phyloP scores from a whole-genome alignment of 2,113 vertebrate genomes.

The Labeo catla region DNA sequence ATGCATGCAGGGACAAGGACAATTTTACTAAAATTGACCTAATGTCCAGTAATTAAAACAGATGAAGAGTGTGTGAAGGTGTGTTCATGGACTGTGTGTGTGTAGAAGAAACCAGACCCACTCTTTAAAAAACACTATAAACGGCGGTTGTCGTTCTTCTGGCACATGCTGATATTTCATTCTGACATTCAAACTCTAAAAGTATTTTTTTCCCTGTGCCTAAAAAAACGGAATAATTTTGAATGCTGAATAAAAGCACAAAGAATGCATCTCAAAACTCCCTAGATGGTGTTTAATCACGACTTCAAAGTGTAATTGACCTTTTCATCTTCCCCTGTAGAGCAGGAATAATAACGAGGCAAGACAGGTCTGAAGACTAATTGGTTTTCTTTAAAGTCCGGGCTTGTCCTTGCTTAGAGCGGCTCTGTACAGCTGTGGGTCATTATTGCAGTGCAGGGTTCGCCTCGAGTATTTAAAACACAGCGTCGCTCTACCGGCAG shows the following conservation, averaged over 20 bases:
- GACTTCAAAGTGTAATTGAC: constrained; percentile 76
- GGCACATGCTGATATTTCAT: neutral
- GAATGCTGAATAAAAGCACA: constrained; percentile 53
- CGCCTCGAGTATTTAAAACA: constrained; percentile 18
- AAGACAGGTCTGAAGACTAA: constrained; percentile 72
- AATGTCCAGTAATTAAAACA: constrained; percentile 7
- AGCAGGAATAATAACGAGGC: constrained; percentile 68
- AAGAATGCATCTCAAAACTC: constrained; percentile 58
- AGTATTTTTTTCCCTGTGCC: constrained; percentile 19
- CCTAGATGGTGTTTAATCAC: constrained; percentile 70
- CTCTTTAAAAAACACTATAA: neutral
- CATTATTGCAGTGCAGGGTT: constrained; percentile 64
- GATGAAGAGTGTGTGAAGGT: constrained; percentile 12
- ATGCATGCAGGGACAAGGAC: neutral
- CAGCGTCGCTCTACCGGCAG: neutral
- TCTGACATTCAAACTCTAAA: constrained; percentile 35
- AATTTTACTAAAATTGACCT: neutral
- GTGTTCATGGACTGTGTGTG: neutral
- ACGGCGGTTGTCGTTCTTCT: neutral
- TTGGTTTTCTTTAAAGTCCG: constrained; percentile 70
- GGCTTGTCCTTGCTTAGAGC: constrained; percentile 69
- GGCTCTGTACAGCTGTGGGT: constrained; percentile 68
- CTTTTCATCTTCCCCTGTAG: constrained; percentile 74
- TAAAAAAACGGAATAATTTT: constrained; percentile 43
- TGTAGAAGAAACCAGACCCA: constrained; percentile 7